A percentile compares a stretch with the other conserved stretches of the same genome.
These are phyloP conservation scores for Chaetogeoica ovagalla DNA, from an alignment of 2,888 invertebrate species.

Conservation along the genomic window DNA sequence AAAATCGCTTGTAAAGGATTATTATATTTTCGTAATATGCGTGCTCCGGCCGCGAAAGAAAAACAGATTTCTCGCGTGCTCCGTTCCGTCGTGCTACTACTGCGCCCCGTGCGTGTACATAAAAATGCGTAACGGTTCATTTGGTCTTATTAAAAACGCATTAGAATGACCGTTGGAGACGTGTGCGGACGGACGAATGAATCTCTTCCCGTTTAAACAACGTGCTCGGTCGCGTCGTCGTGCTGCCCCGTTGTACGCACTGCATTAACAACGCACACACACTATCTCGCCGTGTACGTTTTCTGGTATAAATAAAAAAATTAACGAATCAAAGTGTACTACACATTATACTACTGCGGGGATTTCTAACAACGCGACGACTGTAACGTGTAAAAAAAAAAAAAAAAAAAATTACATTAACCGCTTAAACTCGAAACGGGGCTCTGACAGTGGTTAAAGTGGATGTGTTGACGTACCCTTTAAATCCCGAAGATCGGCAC, in stretches of 20 bases:
- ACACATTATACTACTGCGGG: neutral
- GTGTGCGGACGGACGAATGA: conserved; percentile 9
- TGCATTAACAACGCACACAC: neutral
- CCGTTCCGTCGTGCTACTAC: neutral
- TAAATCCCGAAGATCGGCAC: no score
- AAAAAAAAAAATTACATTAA: neutral
- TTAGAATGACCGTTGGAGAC: conserved; percentile 1
- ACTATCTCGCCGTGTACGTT: neutral
- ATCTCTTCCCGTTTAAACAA: conserved; percentile 45
- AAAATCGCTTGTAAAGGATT: no score
- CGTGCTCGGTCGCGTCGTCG: neutral
- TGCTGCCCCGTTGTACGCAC: no score
- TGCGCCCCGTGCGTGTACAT: neutral
- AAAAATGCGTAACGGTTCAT: neutral
- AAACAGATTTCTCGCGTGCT: no score
- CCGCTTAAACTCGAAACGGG: no score
- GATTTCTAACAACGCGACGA: neutral
- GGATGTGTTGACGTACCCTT: no score
- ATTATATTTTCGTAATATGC: no score
- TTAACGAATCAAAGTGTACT: neutral
- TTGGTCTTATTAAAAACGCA: conserved; percentile 40
- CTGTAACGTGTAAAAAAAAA: neutral
- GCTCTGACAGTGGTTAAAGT: no score
- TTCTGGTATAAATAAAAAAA: neutral
- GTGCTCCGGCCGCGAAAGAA: no score